Percentiles rank a stretch among this genome's conserved stretches.
phyloP scores from a whole-genome alignment of 2,113 vertebrate genomes.

The Aphyosemion australe region DNA sequence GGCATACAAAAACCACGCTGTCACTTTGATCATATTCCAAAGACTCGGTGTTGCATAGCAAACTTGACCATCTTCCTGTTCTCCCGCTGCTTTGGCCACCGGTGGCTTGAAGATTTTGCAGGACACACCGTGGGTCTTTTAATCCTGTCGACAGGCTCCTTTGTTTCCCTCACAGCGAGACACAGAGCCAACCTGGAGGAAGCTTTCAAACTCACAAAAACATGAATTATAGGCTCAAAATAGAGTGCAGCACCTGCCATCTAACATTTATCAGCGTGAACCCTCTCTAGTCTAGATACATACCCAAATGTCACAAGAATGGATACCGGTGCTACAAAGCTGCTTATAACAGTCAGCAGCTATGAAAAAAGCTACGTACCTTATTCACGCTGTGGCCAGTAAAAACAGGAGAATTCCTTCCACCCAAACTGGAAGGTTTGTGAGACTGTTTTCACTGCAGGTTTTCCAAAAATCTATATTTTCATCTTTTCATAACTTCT shows the following conservation, averaged over 20 bases:
- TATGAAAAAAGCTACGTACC: neutral
- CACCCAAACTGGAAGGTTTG: neutral
- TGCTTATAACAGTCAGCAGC: slow-evolving; percentile 16
- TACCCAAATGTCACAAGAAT: slow-evolving; percentile 55
- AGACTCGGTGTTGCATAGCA: slow-evolving; percentile 16
- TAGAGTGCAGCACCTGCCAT: slow-evolving; percentile 54
- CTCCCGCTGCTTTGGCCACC: neutral
- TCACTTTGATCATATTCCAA: slow-evolving; percentile 40
- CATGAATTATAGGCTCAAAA: slow-evolving; percentile 53
- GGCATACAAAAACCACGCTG: slow-evolving; percentile 15
- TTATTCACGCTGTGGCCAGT: neutral
- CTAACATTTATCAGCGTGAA: slow-evolving; percentile 44
- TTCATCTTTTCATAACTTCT: too few relatives aligned
- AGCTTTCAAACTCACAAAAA: slow-evolving; percentile 39
- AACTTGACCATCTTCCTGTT: slow-evolving; percentile 20
- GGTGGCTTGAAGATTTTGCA: slow-evolving; percentile 17
- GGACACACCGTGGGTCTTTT: slow-evolving; percentile 17
- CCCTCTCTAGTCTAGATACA: slow-evolving; percentile 16
- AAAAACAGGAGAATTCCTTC: neutral
- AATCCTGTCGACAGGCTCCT: slow-evolving; percentile 33
- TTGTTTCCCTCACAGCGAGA: slow-evolving; percentile 48
- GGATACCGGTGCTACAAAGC: slow-evolving; percentile 32
- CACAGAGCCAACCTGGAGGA: slow-evolving; percentile 30
- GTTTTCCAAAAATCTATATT: too few relatives aligned
- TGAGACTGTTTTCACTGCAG: neutral